Evolutionary conservation across 2,888 invertebrate genomes (phyloP), one percentile per base, ranked within the genome.

Genomic region (Habroteleia sp.): DNA sequence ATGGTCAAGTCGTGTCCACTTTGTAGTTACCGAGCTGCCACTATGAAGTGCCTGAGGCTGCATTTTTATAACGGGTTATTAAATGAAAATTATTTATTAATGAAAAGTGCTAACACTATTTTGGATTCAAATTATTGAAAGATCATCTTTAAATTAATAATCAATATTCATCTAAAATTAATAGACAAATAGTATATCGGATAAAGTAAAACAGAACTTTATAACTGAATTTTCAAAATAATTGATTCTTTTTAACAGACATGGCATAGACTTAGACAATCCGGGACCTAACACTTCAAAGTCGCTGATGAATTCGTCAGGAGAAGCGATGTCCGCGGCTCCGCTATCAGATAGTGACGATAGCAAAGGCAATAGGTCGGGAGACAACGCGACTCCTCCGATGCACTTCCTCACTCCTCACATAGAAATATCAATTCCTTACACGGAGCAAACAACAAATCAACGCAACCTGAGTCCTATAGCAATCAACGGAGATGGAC

Each of bases 341-440:
- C 94, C 93, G 16, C 93, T 94, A 83, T 95, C 95, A 29, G 96
- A 96, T 84, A 95, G 95, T 77, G 95, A 95, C 0, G 95, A 96
- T 82, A 95, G 95, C 78, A 93, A 94, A 52, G 94, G 93, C 0
- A 93, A 92, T 33, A 91, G 95, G 62, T 95, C 95, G 0, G 93
- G 93, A n/a, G 95, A 96, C 85, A 96, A 96, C 83, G 94, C 94
- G 4, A 96, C 96, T 39, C 96, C 96, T 6, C 96, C 96, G 0
- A 96, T 96, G 95, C 96, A 96, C 88, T 96, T 96, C 86, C 90
- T 96, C 31, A 96, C 96, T 27, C 96, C 96, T 3, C 96, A 96
- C 81, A 96, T 96, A 25, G 96, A 96, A 90, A 96, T 96, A 87
- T 96, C 95, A 31, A 95, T 96, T 92, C 94, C 95, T 10, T 95